Conservation (phyloP, 1,140 invertebrate genomes). For the Drosophila pachea region DNA sequence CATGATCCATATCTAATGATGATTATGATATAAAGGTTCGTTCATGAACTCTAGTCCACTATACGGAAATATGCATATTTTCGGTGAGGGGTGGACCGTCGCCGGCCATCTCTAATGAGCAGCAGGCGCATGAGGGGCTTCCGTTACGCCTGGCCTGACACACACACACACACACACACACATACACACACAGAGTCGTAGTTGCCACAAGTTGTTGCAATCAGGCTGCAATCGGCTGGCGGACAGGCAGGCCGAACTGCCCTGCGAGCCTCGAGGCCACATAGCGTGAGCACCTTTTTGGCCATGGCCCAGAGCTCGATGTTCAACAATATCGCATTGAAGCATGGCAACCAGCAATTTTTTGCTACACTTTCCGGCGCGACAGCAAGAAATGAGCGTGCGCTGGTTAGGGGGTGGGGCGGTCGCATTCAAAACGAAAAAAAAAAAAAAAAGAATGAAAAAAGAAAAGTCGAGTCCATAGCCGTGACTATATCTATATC, state of each 20-base stretch:
- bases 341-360: constrained; percentile 14
- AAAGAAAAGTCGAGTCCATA: constrained; percentile 16
- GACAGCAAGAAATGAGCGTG: constrained; percentile 3
- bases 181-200: background rate
- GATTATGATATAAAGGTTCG: no score
- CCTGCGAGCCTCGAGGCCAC: constrained; percentile 28
- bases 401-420: no score
- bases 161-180: background rate
- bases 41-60: no score
- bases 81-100: no score
- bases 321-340: constrained; percentile 40
- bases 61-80: no score
- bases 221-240: constrained; percentile 29
- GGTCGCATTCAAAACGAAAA: constrained; percentile 4
- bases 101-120: no score
- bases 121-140: no score
- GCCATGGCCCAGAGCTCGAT: background rate
- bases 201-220: constrained; percentile 18
- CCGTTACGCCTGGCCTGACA: no score
- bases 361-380: constrained; percentile 14
- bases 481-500: constrained; percentile 22
- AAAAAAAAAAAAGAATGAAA: background rate
- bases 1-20: no score
- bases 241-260: constrained; percentile 15
- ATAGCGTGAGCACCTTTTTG: constrained; percentile 28